Conservation (phyloP, 2,797 vertebrate species). For the Eleutherodactylus coqui region DNA sequence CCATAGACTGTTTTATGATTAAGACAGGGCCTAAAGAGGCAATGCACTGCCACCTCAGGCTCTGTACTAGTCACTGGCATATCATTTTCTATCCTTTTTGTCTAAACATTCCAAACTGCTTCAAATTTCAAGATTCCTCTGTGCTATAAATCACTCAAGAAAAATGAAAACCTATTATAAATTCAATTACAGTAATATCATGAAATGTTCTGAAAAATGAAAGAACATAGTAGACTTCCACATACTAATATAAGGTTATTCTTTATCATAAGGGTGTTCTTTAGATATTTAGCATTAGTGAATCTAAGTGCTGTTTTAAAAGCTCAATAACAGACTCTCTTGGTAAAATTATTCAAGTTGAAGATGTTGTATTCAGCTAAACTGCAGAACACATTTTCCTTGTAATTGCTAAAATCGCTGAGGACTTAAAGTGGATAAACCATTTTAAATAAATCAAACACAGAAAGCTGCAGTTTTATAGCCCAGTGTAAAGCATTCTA, state of each 20-base stretch:
- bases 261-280: background rate
- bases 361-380: slow-evolving; percentile 2
- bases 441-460: background rate
- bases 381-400: background rate
- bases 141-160: too few species aligned
- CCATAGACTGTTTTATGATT: too few species aligned
- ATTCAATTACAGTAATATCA: background rate
- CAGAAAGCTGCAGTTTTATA: background rate
- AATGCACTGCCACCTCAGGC: background rate
- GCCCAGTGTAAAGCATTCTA: background rate
- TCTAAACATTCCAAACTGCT: background rate
- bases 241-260: background rate
- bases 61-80: background rate
- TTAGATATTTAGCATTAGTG: background rate
- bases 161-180: background rate
- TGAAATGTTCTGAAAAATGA: background rate
- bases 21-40: too few species aligned
- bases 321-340: background rate
- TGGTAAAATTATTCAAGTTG: slow-evolving; percentile 12
- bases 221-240: background rate
- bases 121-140: background rate
- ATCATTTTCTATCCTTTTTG: background rate
- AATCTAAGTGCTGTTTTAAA: background rate
- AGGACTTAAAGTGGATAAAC: background rate
- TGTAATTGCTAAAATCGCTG: background rate